Base-by-base conservation (phyloP, 2,113 vertebrate species). In the Myocastor coypus region DNA sequence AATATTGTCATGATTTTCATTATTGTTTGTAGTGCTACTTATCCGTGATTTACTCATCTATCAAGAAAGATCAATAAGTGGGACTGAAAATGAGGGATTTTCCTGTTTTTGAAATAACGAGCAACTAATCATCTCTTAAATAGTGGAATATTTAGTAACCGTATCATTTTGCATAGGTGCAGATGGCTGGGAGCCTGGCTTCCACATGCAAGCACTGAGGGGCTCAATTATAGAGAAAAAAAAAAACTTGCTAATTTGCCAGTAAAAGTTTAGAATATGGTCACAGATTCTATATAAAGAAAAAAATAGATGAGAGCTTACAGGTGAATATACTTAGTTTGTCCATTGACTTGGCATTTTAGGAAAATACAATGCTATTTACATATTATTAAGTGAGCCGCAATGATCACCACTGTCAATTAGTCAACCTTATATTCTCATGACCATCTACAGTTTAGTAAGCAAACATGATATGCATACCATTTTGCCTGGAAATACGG, bases 141-240 rank as follows among this genome's bases (percentile, higher is more conserved):
- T 46, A 64, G 2, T n/a, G n/a, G n/a, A n/a, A 14, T 37, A 69
- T 77, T n/a, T 50, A 63, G 13, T 69, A 14, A 87, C 14, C 19
- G 8, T 5, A 46, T 30, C 26, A 37, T 55, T 9, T 32, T 24
- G 7, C 73, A 20, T 34, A 26, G 20, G 57, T 80, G 3, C 37
- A 75, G 28, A 83, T 42, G 7, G 7, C 40, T 69, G 0, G 63
- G 88, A 91, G 16, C 10, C 4, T 63, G 17, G 7, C 16, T 32
- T 30, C 30, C 5, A 20, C 0, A 2, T 69, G 1, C 57, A 50
- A 32, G 0, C 0, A 32, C 12, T 83, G 40, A 28, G 10, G 7
- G 89, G 13, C 64, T 22, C 28, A 64, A 4, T 30, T 83, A 22
- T 55, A 13, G 11, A 64, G 16, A n/a, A n/a, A n/a, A n/a, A 82